Percentiles rank a stretch among this genome's conserved stretches.
phyloP scores from a whole-genome alignment of 2,888 invertebrate species.

The Adelognathus sp. region DNA sequence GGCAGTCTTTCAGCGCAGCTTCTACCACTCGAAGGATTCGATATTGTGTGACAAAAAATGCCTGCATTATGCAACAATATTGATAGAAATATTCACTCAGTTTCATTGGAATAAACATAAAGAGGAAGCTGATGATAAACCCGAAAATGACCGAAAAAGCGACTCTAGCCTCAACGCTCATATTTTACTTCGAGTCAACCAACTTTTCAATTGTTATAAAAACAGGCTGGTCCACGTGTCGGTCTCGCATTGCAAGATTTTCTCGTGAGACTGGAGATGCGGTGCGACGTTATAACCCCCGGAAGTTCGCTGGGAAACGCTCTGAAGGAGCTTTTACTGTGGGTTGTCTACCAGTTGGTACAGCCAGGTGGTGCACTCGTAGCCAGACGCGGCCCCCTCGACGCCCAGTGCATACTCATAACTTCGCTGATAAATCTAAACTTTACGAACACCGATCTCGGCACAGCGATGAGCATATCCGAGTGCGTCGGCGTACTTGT shows the following conservation, averaged over 20 bases:
- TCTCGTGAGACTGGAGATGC: constrained; percentile 86
- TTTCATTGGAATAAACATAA: no score
- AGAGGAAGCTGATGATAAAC: no score
- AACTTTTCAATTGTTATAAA: constrained; percentile 34
- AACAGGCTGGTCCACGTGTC: constrained; percentile 89
- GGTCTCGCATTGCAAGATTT: constrained; percentile 89
- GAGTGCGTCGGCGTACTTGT: constrained; percentile 85
- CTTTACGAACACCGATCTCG: constrained; percentile 87
- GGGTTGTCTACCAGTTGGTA: constrained; percentile 88
- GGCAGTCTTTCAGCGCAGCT: no score
- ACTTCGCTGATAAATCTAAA: constrained; percentile 86
- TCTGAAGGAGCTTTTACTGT: constrained; percentile 86
- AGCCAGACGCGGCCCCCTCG: constrained; percentile 86
- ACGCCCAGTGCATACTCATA: constrained; percentile 89
- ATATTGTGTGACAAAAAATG: no score
- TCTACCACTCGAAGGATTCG: no score
- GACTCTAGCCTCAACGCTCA: no score
- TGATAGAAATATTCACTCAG: no score
- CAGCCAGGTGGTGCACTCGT: constrained; percentile 86
- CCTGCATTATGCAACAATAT: no score
- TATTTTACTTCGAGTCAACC: no score
- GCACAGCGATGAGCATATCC: constrained; percentile 88
- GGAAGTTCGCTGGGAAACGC: constrained; percentile 83
- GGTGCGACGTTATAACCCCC: constrained; percentile 84
- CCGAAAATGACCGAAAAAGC: no score